Conservation (phyloP, 1,140 invertebrate species). For the Sitobion miscanthi region DNA sequence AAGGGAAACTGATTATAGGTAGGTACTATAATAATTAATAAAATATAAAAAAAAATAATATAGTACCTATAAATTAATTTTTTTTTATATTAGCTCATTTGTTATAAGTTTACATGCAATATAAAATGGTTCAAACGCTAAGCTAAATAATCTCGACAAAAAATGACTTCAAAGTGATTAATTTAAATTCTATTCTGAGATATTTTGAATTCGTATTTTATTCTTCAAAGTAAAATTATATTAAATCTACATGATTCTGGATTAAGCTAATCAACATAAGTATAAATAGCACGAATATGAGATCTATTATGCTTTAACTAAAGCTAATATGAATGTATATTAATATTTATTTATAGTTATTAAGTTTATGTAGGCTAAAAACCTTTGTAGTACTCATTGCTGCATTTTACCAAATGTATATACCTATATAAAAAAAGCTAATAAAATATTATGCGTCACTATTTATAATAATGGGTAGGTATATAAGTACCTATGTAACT, state of each 20-base stretch:
- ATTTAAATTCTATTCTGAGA: background rate
- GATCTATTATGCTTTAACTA: background rate
- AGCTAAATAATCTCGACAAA: background rate
- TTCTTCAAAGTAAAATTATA: background rate
- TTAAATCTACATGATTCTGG: background rate
- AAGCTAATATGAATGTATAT: background rate
- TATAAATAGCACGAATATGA: background rate
- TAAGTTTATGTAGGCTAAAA: too few species aligned
- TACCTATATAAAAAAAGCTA: background rate
- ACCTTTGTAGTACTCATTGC: too few species aligned
- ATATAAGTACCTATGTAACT: background rate
- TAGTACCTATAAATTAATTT: too few species aligned
- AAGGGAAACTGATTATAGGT: background rate
- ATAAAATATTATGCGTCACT: background rate
- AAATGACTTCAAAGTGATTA: background rate
- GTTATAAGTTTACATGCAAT: background rate
- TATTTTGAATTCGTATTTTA: background rate
- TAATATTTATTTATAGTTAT: too few species aligned
- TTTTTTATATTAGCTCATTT: background rate
- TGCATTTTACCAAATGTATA: too few species aligned
- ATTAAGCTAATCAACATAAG: background rate
- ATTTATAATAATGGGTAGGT: background rate
- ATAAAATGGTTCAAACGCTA: background rate
- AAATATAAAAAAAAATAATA: background rate
- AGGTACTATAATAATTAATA: background rate